Percentiles rank a stretch among this genome's conserved stretches.
phyloP scores from a whole-genome alignment of 2,888 invertebrate genomes.

The Drosophila borealis region DNA sequence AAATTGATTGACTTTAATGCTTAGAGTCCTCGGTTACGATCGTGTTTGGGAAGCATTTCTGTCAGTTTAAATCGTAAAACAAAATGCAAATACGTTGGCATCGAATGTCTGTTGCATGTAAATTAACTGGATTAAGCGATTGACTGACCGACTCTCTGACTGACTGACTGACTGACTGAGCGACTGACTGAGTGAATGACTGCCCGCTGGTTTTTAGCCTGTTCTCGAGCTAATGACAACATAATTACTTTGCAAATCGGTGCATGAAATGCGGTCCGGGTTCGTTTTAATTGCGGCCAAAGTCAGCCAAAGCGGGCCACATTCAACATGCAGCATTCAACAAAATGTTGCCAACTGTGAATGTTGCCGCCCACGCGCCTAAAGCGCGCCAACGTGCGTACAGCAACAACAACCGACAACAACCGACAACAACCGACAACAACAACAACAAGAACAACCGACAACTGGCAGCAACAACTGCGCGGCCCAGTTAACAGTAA shows the following conservation, averaged over 20 bases:
- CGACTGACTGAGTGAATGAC: constrained; percentile 16
- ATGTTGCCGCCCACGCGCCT: constrained; percentile 71
- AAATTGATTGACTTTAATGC: background rate
- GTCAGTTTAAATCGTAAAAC: constrained; percentile 8
- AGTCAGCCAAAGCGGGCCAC: constrained; percentile 16
- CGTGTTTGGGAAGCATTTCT: constrained; percentile 10
- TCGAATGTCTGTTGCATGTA: constrained; percentile 14
- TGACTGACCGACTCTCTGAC: constrained; percentile 10
- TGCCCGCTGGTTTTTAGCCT: constrained; percentile 26
- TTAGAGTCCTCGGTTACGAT: background rate
- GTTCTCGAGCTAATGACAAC: constrained; percentile 68
- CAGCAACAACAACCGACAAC: constrained; percentile 30
- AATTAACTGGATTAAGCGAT: constrained; percentile 26
- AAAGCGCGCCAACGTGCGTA: constrained; percentile 50
- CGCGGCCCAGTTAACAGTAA: constrained; percentile 75
- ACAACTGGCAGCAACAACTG: constrained; percentile 30
- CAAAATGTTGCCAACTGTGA: constrained; percentile 69
- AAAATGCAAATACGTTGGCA: background rate
- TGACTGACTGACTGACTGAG: constrained; percentile 8
- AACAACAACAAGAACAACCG: constrained; percentile 22
- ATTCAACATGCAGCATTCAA: constrained; percentile 32
- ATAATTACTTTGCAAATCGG: constrained; percentile 71
- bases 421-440: constrained; percentile 15
- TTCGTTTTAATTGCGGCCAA: constrained; percentile 68
- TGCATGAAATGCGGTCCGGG: constrained; percentile 54